Evolutionary conservation across 1,140 invertebrate species (phyloP).

Genomic region (Caerostris darwini): DNA sequence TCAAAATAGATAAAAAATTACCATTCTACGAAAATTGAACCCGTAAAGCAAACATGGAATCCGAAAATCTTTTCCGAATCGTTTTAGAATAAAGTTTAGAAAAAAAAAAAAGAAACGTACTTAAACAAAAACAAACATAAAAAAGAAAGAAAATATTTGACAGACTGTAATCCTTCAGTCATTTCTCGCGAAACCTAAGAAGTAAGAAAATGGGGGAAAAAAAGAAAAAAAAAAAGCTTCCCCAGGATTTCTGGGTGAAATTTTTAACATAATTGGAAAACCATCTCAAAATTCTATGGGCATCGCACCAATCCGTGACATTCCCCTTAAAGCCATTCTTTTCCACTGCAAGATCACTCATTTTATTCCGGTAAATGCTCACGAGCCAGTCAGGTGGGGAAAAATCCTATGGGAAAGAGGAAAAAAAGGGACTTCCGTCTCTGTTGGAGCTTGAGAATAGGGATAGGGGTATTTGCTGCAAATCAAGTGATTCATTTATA

Average conservation of each 20-base stretch:
- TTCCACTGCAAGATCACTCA: background rate
- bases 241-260: background rate
- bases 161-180: no score
- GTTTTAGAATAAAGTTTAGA: no score
- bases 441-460: background rate
- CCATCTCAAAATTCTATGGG: constrained; percentile 13
- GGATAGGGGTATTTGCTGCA: constrained; percentile 54
- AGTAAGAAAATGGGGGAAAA: no score
- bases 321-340: background rate
- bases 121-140: no score
- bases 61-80: no score
- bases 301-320: background rate
- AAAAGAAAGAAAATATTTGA: no score
- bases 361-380: constrained; percentile 47
- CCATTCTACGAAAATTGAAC: no score
- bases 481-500: constrained; percentile 62
- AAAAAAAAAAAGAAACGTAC: no score
- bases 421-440: background rate
- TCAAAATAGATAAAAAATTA: no score
- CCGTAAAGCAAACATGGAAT: no score
- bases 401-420: background rate
- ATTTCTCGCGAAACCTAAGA: no score
- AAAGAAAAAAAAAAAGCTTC: no score
- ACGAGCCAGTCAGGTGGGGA: background rate
- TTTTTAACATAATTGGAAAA: constrained; percentile 6